Conservation (phyloP, 2,797 vertebrate species). For the Pangasius larnaudii region DNA sequence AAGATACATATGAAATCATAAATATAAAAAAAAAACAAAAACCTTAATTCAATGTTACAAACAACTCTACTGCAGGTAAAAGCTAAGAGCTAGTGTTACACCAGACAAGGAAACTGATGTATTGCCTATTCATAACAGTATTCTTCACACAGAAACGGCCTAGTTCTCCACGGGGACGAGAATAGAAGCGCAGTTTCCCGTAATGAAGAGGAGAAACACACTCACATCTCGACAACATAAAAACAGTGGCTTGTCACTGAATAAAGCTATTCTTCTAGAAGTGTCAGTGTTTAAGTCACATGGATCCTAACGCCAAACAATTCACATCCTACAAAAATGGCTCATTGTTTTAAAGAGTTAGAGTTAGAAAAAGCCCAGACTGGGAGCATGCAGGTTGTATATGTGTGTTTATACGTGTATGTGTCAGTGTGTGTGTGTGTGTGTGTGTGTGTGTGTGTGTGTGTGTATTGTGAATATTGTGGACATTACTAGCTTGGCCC, state of each 20-base stretch:
- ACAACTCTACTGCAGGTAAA: constrained; percentile 72
- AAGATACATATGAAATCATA: constrained; percentile 82
- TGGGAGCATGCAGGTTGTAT: constrained; percentile 63
- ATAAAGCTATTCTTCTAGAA: constrained; percentile 67
- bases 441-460: constrained; percentile 15
- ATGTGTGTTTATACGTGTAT: constrained; percentile 21
- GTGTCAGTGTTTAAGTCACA: constrained; percentile 64
- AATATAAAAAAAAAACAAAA: constrained; percentile 78
- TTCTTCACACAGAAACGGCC: constrained; percentile 53
- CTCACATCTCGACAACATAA: constrained; percentile 46
- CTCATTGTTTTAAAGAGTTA: constrained; percentile 59
- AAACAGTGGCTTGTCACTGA: constrained; percentile 61
- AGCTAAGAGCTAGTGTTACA: constrained; percentile 73
- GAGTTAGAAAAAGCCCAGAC: constrained; percentile 57
- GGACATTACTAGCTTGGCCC: constrained; percentile 49
- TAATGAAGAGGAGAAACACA: constrained; percentile 57
- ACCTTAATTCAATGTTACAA: constrained; percentile 75
- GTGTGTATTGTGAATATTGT: constrained; percentile 31
- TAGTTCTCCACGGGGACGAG: constrained; percentile 45
- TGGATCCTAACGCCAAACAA: constrained; percentile 65
- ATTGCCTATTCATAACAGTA: constrained; percentile 61
- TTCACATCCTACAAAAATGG: constrained; percentile 68
- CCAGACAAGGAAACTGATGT: constrained; percentile 67
- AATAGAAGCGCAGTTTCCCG: constrained; percentile 55
- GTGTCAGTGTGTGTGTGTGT: background rate